Evolutionary conservation across 2,113 vertebrate species (phyloP).

Genomic region (Bungarus multicinctus): DNA sequence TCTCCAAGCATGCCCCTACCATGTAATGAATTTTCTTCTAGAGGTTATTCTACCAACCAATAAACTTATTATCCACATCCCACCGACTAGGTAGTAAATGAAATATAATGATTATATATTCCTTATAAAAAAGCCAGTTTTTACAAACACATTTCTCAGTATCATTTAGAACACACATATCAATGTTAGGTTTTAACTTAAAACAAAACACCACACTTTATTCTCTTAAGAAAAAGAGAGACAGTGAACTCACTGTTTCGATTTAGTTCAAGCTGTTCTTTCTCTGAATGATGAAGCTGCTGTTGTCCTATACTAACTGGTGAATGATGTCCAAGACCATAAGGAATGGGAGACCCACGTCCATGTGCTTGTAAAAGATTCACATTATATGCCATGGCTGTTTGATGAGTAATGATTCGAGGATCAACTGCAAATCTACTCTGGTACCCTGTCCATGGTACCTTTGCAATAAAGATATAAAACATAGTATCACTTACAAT

Average conservation of each 20-base stretch:
- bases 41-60: background rate
- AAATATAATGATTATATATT: background rate
- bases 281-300: slow-evolving; percentile 78
- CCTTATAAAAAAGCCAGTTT: background rate
- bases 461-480: slow-evolving; percentile 61
- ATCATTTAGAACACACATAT: background rate
- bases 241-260: slow-evolving; percentile 78
- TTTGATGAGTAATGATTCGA: slow-evolving; percentile 92
- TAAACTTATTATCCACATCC: background rate
- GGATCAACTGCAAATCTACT: slow-evolving; percentile 96
- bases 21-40: background rate
- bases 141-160: background rate
- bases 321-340: slow-evolving; percentile 88
- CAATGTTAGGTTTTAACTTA: background rate
- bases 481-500: background rate
- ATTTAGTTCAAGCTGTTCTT: slow-evolving; percentile 85
- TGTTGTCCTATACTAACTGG: slow-evolving; percentile 85
- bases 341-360: slow-evolving; percentile 89
- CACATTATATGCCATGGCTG: slow-evolving; percentile 97
- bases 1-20: background rate
- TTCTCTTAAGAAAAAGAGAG: background rate
- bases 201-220: background rate
- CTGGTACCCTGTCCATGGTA: slow-evolving; percentile 96
- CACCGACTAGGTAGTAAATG: background rate
- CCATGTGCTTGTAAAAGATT: slow-evolving; percentile 91